Conservation (phyloP, 1,140 invertebrate genomes). For the Calosoma granatense region DNA sequence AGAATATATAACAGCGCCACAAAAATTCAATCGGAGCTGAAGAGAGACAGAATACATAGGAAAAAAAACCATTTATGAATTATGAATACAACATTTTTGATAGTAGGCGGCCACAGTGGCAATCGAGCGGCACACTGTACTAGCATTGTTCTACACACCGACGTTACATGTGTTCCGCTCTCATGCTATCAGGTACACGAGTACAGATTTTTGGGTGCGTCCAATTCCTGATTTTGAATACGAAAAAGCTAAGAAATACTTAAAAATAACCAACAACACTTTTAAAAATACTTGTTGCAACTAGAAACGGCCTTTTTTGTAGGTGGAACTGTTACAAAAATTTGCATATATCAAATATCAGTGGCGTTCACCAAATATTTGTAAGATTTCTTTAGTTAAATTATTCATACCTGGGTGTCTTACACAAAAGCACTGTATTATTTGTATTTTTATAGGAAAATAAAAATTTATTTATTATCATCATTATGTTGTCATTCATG, state of each 20-base stretch:
- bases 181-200: not conserved
- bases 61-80: conserved; percentile 7
- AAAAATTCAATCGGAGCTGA: conserved; percentile 1
- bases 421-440: too few relatives aligned
- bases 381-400: too few relatives aligned
- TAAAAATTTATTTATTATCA: too few relatives aligned
- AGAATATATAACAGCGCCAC: not conserved
- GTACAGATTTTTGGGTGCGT: not conserved
- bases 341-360: not conserved
- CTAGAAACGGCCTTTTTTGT: not conserved
- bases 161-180: not conserved
- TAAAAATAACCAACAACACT: not conserved
- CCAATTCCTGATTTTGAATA: conserved; percentile 3
- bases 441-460: too few relatives aligned
- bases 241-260: not conserved
- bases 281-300: not conserved
- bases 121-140: not conserved
- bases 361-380: too few relatives aligned
- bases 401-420: too few relatives aligned
- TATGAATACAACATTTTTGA: conserved; percentile 9
- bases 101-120: not conserved
- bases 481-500: too few relatives aligned
- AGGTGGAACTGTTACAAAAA: not conserved
- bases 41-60: not conserved
- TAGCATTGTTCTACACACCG: not conserved